phyloP scores from a whole-genome alignment of 2,888 invertebrate species.

The Drosophila nigricruria region DNA sequence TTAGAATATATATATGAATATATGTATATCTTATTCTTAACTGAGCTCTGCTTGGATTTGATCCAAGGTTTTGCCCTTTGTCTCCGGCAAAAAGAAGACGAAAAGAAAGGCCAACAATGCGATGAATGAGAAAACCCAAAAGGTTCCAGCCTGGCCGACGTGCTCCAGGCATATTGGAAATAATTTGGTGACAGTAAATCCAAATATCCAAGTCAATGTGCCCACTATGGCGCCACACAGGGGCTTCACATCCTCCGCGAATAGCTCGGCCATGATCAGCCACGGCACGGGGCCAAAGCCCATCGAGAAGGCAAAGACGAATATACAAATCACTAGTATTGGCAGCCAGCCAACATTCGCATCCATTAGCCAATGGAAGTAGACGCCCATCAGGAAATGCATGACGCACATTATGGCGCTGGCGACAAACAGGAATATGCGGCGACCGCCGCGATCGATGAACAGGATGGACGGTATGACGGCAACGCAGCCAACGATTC shows the following conservation, averaged over 20 bases:
- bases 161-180: constrained; percentile 86
- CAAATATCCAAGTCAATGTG: constrained; percentile 91
- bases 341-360: constrained; percentile 89
- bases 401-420: constrained; percentile 89
- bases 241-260: constrained; percentile 91
- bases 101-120: constrained; percentile 88
- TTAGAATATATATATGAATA: neutral
- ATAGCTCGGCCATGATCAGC: constrained; percentile 91
- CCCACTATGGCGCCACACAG: constrained; percentile 90
- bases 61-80: constrained; percentile 80
- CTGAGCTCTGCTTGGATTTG: constrained; percentile 71
- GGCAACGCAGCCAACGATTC: constrained; percentile 87
- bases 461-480: constrained; percentile 8
- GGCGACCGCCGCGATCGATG: constrained; percentile 90
- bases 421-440: constrained; percentile 90
- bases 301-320: constrained; percentile 91
- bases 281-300: constrained; percentile 93
- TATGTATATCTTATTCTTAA: too few relatives aligned
- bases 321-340: constrained; percentile 89
- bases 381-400: constrained; percentile 88
- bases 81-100: constrained; percentile 87
- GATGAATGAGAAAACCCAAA: constrained; percentile 89
- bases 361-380: constrained; percentile 86
- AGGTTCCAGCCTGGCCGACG: constrained; percentile 87
- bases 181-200: constrained; percentile 91